Evolutionary conservation across 2,113 vertebrate genomes (phyloP), one percentile per base, ranked within the genome.

Genomic region (Tenrec ecaudatus): DNA sequence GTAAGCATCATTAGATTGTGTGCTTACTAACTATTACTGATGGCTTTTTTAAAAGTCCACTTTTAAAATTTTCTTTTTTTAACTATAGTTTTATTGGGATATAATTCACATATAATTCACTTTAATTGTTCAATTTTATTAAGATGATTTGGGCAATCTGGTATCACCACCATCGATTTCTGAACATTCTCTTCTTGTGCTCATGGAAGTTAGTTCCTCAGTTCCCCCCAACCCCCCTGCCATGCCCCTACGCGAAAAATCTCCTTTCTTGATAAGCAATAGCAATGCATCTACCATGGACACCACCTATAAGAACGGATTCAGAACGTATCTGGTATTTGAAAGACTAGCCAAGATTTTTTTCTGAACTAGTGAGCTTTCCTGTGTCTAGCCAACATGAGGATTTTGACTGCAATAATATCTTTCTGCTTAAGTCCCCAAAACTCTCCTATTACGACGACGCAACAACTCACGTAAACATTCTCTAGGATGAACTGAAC

Each of bases 281-380:
- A 83, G 84, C 84, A 81, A 43, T 86, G 23, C 62, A 88, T 88
- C 22, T 91, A 64, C 9, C 12, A 58, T 79, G 82, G 40, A 79
- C 5, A 14, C 88, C 83, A 83, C 17, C 68, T 29, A 73, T 88
- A 80, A 92, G n/a, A 60, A 91, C 12, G 83, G n/a, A 89, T 92
- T 90, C 53, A 92, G 94, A 95, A 90, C 60, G 27, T 43, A 90
- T 76, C n/a, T 84, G 23, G n/a, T 60, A 86, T 58, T 71, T 84
- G 31, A 84, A 80, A 94, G 82, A 92, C 3, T 77, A 92, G 15
- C 64, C 71, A 94, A 90, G 25, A 14, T 91, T 91, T 47, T 91
- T 91, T 96, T 90, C 38, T 82, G 68, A 91, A 64, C 81, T 90
- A 94, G 47, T 82, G 27, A n/a, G 82, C 31, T 91, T 73, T 93